phyloP scores from a whole-genome alignment of 2,113 vertebrate genomes.

The Phodopus roborovskii region DNA sequence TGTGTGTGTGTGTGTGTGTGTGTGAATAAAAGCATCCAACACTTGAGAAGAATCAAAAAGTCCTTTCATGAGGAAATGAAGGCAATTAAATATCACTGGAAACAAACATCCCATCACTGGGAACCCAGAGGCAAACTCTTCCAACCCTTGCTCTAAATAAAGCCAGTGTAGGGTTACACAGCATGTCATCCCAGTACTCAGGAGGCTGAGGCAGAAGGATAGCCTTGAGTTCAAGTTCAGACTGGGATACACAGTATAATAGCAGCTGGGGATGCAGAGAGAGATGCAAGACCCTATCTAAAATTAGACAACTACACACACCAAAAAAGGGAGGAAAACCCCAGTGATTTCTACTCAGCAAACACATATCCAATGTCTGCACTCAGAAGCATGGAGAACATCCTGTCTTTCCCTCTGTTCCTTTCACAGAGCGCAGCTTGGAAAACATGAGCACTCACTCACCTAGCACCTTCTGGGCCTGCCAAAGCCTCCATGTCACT shows the following conservation, averaged over 20 bases:
- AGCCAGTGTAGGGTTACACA: neutral
- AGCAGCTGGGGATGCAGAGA: neutral
- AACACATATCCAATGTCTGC: too few species aligned
- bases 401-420: too few species aligned
- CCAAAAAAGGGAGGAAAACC: neutral
- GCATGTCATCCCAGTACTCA: neutral
- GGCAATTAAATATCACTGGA: neutral
- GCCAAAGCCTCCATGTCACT: neutral
- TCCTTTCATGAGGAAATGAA: neutral
- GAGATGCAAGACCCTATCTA: neutral
- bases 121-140: neutral
- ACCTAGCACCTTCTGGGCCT: neutral
- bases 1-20: too few species aligned
- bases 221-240: neutral
- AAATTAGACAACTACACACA: neutral
- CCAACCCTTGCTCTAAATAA: neutral
- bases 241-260: neutral
- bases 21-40: neutral
- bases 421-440: neutral
- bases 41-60: neutral
- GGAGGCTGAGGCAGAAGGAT: neutral
- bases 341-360: neutral
- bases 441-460: too few species aligned
- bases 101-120: neutral
- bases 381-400: neutral